Evolutionary conservation across 1,140 invertebrate species (phyloP).

Genomic region (Bacillus rossius): DNA sequence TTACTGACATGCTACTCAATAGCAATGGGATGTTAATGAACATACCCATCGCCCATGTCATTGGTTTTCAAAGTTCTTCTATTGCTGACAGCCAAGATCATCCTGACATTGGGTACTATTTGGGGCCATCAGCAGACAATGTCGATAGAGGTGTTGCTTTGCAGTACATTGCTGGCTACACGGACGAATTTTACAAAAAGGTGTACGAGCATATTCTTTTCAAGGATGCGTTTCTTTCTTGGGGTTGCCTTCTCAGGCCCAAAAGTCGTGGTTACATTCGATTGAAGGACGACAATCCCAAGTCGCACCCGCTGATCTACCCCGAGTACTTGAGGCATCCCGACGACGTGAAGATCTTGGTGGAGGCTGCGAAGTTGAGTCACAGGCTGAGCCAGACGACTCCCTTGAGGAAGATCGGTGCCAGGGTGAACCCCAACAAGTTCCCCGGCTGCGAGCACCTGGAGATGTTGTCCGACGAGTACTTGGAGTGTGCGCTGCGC

Average conservation of each 20-base stretch:
- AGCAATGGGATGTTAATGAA: conserved; percentile 48
- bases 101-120: too few species aligned
- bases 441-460: too few species aligned
- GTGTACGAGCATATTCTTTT: conserved; percentile 25
- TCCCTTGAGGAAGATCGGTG: conserved; percentile 33
- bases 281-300: conserved; percentile 17
- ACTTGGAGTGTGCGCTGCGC: too few species aligned
- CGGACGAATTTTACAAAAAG: not conserved
- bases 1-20: conserved; percentile 53
- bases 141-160: too few species aligned
- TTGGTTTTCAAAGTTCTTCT: too few species aligned
- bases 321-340: conserved; percentile 41
- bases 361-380: conserved; percentile 27
- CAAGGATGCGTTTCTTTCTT: conserved; percentile 26
- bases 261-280: conserved; percentile 34
- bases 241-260: conserved; percentile 29
- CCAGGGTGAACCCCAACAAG: conserved; percentile 26
- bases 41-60: too few species aligned
- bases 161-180: conserved; percentile 9
- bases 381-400: conserved; percentile 33
- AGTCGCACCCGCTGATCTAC: conserved; percentile 44
- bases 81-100: too few species aligned
- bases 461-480: too few species aligned
- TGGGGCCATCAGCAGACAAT: too few species aligned
- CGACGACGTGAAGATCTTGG: conserved; percentile 22